phyloP scores from a whole-genome alignment of 2,797 vertebrate species.

The Cuculus canorus region DNA sequence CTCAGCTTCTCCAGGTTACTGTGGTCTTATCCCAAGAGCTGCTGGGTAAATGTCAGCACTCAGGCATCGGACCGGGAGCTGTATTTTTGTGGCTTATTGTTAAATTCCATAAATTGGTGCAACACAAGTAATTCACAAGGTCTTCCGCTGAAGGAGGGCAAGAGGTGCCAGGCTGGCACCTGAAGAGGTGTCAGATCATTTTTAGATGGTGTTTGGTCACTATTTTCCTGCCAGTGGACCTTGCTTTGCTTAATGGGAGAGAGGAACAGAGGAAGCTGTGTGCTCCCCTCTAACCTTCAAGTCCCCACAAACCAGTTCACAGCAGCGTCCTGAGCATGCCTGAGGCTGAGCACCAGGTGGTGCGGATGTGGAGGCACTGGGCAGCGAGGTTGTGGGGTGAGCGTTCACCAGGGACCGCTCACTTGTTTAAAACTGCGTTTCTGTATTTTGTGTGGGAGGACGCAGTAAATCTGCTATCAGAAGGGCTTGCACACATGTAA shows the following conservation, averaged over 20 bases:
- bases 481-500: not conserved
- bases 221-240: not conserved
- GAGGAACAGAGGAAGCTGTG: not conserved
- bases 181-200: not conserved
- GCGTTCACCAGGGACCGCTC: rapidly evolving
- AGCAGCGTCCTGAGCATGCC: not conserved
- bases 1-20: not conserved
- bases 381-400: not conserved
- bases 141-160: not conserved
- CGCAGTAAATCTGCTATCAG: constrained; percentile 5
- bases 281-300: not conserved
- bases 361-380: not conserved
- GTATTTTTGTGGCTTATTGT: not conserved
- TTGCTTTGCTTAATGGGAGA: not conserved
- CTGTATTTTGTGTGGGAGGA: not conserved
- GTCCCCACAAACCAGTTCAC: not conserved
- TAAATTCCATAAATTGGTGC: not conserved
- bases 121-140: not conserved
- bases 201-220: not conserved
- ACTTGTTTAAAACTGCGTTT: not conserved
- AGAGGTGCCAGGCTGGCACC: not conserved
- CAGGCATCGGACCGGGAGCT: not conserved
- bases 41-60: not conserved
- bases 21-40: not conserved
- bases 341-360: rapidly evolving